Conservation (phyloP, 2,888 invertebrate genomes). For the Salticus scenicus region DNA sequence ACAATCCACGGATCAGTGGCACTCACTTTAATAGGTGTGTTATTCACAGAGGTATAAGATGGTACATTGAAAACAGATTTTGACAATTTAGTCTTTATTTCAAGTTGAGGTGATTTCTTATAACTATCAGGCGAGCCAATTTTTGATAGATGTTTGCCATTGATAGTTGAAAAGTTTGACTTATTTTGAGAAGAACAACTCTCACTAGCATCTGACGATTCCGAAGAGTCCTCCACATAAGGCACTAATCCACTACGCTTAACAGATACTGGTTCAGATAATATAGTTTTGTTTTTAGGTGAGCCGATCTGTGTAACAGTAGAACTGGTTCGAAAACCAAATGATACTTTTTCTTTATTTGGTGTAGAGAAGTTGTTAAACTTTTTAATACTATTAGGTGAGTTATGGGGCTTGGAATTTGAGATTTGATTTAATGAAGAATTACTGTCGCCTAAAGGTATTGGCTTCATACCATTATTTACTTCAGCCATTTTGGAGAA, state of each 20-base stretch:
- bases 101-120: conserved; percentile 14
- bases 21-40: conserved; percentile 71
- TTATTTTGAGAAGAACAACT: not conserved
- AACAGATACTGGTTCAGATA: not conserved
- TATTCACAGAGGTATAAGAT: not conserved
- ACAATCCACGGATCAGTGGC: conserved; percentile 75
- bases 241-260: conserved; percentile 74
- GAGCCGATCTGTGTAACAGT: not conserved
- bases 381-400: not conserved
- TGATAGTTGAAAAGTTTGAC: not conserved
- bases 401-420: conserved; percentile 14
- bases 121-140: not conserved
- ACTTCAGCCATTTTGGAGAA: conserved; percentile 39
- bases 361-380: not conserved
- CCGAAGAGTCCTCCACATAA: conserved; percentile 75
- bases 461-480: conserved; percentile 18
- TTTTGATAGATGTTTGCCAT: not conserved
- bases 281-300: not conserved
- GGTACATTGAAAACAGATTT: conserved; percentile 15
- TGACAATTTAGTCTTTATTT: conserved; percentile 28
- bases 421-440: conserved; percentile 17
- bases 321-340: conserved; percentile 22
- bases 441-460: conserved; percentile 36
- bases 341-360: conserved; percentile 23
- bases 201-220: conserved; percentile 73